These are phyloP conservation scores for Thryonomys swinderianus DNA, from an alignment of 2,113 vertebrate species.

Conservation along the genomic window DNA sequence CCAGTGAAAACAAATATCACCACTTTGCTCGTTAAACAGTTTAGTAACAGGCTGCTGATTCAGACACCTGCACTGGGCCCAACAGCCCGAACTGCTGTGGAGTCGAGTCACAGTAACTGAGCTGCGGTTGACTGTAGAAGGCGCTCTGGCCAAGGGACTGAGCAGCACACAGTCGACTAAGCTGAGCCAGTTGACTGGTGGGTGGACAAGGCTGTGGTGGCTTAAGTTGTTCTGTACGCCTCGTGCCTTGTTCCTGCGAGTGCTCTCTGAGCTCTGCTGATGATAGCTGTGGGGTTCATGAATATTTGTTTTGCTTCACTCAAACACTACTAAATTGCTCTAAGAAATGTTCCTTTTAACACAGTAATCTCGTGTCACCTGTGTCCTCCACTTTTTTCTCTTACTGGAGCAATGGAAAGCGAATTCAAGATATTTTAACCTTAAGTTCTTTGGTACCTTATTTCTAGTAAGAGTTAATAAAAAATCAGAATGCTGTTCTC, in stretches of 20 bases:
- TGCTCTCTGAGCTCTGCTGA: not conserved
- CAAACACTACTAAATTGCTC: not conserved
- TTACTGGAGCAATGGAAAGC: conserved; percentile 1
- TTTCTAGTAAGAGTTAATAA: not conserved
- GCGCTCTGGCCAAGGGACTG: not conserved
- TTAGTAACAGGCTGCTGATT: not conserved
- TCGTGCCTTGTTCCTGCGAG: not conserved
- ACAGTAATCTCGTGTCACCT: not conserved
- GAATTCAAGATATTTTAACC: not conserved
- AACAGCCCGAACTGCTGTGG: not conserved
- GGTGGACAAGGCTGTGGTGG: not conserved
- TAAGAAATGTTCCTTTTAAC: not conserved
- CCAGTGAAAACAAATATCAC: not conserved
- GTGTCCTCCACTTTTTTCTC: not conserved
- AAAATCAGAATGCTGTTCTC: not conserved
- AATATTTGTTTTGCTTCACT: not conserved
- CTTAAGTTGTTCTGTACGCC: not conserved
- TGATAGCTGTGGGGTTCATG: not conserved
- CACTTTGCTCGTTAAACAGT: not conserved
- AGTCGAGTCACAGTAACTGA: not conserved
- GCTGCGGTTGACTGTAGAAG: not conserved
- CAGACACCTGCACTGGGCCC: not conserved
- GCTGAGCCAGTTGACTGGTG: not conserved
- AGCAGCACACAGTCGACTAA: not conserved
- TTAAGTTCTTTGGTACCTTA: not conserved